Evolutionary conservation across 2,888 invertebrate species (phyloP).

Genomic region (Eupithecia subfuscata): DNA sequence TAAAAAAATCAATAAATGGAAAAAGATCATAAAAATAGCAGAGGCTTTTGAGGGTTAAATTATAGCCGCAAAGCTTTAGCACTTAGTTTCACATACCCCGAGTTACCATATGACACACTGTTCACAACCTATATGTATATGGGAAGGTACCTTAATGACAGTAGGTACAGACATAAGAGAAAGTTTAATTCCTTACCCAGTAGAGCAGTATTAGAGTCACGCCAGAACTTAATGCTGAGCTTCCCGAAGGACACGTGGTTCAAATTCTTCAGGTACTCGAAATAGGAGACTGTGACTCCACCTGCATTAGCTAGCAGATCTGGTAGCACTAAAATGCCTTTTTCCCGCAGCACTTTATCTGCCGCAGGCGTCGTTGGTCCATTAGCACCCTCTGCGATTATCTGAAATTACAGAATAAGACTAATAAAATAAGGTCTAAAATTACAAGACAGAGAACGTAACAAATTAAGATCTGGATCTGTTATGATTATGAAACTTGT

Average conservation of each 20-base stretch:
- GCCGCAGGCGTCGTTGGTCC: slow-evolving; percentile 95
- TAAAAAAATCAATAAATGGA: too few relatives aligned
- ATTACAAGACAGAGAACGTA: too few relatives aligned
- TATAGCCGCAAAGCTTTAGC: too few relatives aligned
- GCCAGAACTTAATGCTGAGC: slow-evolving; percentile 93
- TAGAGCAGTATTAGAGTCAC: slow-evolving; percentile 87
- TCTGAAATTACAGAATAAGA: slow-evolving; percentile 70
- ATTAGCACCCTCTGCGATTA: slow-evolving; percentile 95
- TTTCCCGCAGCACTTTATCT: slow-evolving; percentile 88
- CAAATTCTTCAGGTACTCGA: slow-evolving; percentile 95
- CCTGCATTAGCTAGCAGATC: slow-evolving; percentile 91
- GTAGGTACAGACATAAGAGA: neutral
- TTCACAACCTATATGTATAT: neutral
- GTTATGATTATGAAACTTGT: too few relatives aligned
- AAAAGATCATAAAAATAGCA: too few relatives aligned
- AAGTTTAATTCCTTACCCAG: slow-evolving; percentile 14
- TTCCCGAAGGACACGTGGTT: slow-evolving; percentile 96
- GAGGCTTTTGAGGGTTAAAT: too few relatives aligned
- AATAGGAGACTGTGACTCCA: slow-evolving; percentile 96
- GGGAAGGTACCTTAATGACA: neutral
- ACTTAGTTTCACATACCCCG: too few relatives aligned
- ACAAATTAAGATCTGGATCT: too few relatives aligned
- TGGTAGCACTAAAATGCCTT: slow-evolving; percentile 91
- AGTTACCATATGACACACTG: too few relatives aligned
- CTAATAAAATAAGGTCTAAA: too few relatives aligned